Percentiles rank a stretch among this genome's conserved stretches.
phyloP scores from a whole-genome alignment of 2,888 invertebrate species.

The Apomyelois bistriatella region DNA sequence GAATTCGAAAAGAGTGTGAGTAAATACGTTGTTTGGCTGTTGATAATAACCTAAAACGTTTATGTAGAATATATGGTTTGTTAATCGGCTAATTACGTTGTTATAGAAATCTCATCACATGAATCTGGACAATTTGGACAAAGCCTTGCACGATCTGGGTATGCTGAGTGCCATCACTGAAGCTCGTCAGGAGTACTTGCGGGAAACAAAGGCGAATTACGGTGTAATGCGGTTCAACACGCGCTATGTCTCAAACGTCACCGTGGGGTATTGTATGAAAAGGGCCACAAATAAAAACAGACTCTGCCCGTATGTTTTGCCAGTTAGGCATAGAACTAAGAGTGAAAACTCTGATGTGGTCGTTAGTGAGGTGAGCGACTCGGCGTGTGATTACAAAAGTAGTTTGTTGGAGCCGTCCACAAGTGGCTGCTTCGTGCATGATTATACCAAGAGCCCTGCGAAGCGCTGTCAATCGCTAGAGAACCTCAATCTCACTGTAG shows the following conservation, averaged over 20 bases:
- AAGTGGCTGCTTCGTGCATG: slow-evolving; percentile 49
- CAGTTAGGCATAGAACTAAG: slow-evolving; percentile 80
- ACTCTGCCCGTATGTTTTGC: slow-evolving; percentile 80
- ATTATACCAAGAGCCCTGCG: slow-evolving; percentile 53
- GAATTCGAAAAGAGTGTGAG: slow-evolving; percentile 59
- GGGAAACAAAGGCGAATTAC: slow-evolving; percentile 70
- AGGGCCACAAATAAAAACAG: slow-evolving; percentile 75
- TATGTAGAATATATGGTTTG: background rate
- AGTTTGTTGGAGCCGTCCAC: slow-evolving; percentile 65
- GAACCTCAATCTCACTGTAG: slow-evolving; percentile 70
- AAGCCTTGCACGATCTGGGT: slow-evolving; percentile 80
- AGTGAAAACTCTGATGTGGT: slow-evolving; percentile 81
- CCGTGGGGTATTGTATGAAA: slow-evolving; percentile 81
- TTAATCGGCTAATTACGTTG: slow-evolving; percentile 40
- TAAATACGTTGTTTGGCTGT: slow-evolving; percentile 22
- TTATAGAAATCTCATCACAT: slow-evolving; percentile 60
- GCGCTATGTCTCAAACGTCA: slow-evolving; percentile 82
- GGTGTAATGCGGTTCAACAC: slow-evolving; percentile 79
- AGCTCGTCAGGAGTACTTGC: slow-evolving; percentile 78
- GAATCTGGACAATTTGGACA: slow-evolving; percentile 78
- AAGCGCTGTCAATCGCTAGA: slow-evolving; percentile 83
- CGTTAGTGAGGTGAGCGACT: slow-evolving; percentile 55
- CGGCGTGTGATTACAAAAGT: slow-evolving; percentile 50
- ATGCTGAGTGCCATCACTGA: slow-evolving; percentile 81
- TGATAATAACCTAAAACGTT: slow-evolving; percentile 20